Percentiles rank a stretch among this genome's conserved stretches.
phyloP scores from a whole-genome alignment of 2,888 invertebrate species.

The Volucella bombylans region DNA sequence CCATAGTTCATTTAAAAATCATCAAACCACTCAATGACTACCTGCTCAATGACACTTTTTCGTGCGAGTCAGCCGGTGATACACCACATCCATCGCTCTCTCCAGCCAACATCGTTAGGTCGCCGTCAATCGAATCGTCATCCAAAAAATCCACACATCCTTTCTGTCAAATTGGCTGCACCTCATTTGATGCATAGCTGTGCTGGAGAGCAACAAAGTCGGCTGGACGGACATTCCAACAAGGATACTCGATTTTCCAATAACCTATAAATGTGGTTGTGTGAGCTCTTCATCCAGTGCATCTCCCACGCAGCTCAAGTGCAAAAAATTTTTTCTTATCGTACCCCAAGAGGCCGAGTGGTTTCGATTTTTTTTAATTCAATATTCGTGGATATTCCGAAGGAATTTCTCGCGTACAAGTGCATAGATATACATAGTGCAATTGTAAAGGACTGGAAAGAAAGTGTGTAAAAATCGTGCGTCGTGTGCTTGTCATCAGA shows the following conservation, averaged over 20 bases:
- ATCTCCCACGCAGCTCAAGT: conserved; percentile 68
- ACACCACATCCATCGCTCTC: conserved; percentile 42
- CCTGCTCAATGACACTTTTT: conserved; percentile 35
- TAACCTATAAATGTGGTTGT: conserved; percentile 8
- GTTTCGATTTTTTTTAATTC: background rate
- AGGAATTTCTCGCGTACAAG: background rate
- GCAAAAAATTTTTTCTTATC: conserved; percentile 25
- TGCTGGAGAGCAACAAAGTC: conserved; percentile 35
- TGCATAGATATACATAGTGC: conserved; percentile 36
- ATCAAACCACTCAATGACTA: no score
- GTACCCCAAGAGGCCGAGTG: background rate
- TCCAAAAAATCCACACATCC: conserved; percentile 42
- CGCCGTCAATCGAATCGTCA: background rate
- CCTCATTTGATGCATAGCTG: conserved; percentile 66
- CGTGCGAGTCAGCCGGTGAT: conserved; percentile 56
- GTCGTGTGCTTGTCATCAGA: background rate
- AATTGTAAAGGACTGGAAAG: conserved; percentile 10
- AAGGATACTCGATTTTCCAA: conserved; percentile 8
- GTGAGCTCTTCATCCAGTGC: conserved; percentile 18
- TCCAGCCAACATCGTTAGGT: conserved; percentile 45
- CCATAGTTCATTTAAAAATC: no score
- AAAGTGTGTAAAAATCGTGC: conserved; percentile 5
- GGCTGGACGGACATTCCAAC: conserved; percentile 20
- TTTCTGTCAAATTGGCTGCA: conserved; percentile 38
- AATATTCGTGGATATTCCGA: background rate